Percentiles rank a stretch among this genome's conserved stretches.
Evolutionary conservation across 2,888 invertebrate species (phyloP).

Genomic region (Pristionchus fissidentatus): DNA sequence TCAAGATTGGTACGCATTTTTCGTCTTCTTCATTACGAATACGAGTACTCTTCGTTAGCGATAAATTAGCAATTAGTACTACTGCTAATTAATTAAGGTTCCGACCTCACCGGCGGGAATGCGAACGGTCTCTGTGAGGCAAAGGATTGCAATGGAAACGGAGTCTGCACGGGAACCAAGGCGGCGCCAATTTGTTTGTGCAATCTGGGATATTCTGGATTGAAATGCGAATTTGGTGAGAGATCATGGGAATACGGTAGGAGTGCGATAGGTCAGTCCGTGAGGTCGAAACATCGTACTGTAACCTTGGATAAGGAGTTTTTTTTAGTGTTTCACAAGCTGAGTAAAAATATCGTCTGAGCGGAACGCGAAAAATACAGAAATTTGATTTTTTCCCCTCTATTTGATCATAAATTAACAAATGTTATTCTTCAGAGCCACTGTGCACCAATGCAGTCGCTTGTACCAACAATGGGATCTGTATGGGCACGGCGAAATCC

Average conservation of each 20-base stretch:
- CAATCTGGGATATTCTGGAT: constrained; percentile 66
- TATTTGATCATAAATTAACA: too few relatives aligned
- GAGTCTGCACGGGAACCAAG: constrained; percentile 62
- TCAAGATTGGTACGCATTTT: constrained; percentile 33
- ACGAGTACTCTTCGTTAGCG: too few relatives aligned
- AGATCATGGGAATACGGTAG: too few relatives aligned
- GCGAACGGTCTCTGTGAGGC: neutral
- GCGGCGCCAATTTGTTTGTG: constrained; percentile 62
- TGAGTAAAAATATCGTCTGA: too few relatives aligned
- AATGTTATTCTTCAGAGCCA: neutral
- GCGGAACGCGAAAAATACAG: too few relatives aligned
- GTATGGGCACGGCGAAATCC: constrained; percentile 26
- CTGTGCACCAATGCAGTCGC: constrained; percentile 5
- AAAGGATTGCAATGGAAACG: constrained; percentile 62
- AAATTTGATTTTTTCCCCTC: neutral
- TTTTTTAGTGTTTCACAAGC: too few relatives aligned
- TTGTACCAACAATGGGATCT: constrained; percentile 38
- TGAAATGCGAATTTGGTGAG: constrained; percentile 62
- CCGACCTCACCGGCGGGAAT: neutral
- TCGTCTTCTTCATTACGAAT: neutral
- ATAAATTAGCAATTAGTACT: too few relatives aligned
- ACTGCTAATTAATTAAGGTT: too few relatives aligned
- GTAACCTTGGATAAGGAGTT: too few relatives aligned
- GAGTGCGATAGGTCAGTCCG: too few relatives aligned
- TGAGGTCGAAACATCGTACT: too few relatives aligned